Percentiles rank a stretch among this genome's conserved stretches.
Evolutionary conservation across 2,113 vertebrate genomes (phyloP).

Genomic region (Vireo altiloquus): DNA sequence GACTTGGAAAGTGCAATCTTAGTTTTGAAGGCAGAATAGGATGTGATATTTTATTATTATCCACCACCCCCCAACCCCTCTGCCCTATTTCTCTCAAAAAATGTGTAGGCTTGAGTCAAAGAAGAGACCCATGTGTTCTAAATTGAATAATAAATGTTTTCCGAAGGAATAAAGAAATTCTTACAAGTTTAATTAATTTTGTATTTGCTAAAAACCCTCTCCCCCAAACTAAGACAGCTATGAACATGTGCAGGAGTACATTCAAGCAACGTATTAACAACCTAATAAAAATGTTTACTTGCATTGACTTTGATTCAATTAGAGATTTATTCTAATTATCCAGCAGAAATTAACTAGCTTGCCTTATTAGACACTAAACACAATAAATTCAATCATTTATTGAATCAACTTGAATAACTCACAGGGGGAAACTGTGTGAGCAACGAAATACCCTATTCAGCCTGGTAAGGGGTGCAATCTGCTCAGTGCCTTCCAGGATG

Average conservation of each 20-base stretch:
- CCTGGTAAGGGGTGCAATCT: neutral
- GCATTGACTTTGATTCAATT: neutral
- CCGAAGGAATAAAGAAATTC: neutral
- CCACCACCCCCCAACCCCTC: too few relatives aligned
- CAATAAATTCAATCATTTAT: slow-evolving; percentile 5
- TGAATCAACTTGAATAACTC: neutral
- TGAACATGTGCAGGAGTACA: neutral
- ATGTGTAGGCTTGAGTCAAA: neutral
- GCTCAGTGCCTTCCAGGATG: neutral
- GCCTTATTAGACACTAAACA: neutral
- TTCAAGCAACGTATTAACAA: neutral
- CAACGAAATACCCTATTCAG: neutral
- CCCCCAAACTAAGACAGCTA: neutral
- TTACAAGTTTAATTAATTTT: neutral
- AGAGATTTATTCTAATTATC: slow-evolving; percentile 13
- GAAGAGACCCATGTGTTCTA: neutral
- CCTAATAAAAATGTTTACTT: slow-evolving; percentile 7
- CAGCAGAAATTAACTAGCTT: neutral
- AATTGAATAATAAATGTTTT: neutral
- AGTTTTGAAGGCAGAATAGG: neutral
- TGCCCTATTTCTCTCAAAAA: neutral
- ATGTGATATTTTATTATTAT: neutral
- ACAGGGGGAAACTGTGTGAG: neutral
- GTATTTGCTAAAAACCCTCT: neutral
- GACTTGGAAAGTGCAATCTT: neutral